Percentiles rank a stretch among this genome's conserved stretches.
These are phyloP conservation scores for Hypomecis punctinalis DNA, from an alignment of 2,888 invertebrate genomes.

Conservation along the genomic window DNA sequence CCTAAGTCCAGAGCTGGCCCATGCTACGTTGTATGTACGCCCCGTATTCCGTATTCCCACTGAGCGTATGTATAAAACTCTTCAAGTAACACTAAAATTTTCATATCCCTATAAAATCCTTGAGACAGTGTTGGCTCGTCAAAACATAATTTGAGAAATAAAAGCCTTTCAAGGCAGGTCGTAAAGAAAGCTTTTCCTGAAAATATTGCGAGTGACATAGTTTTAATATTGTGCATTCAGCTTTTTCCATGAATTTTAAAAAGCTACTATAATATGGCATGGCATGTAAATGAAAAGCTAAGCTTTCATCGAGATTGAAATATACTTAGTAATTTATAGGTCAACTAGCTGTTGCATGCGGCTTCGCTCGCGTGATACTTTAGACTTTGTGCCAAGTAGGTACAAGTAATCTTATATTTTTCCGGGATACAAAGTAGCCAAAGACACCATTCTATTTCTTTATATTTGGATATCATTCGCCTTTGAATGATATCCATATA, in stretches of 20 bases:
- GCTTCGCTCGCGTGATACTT: no score
- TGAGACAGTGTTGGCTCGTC: constrained; percentile 55
- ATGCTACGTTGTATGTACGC: constrained; percentile 12
- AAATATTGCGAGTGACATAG: constrained; percentile 36
- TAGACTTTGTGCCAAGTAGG: no score
- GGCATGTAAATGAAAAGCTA: no score
- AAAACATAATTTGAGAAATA: constrained; percentile 61
- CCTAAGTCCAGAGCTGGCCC: background rate
- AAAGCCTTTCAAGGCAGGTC: constrained; percentile 54
- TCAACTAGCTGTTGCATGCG: no score
- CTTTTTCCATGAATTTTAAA: constrained; percentile 2
- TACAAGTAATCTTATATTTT: no score
- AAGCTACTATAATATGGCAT: no score
- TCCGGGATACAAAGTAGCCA: no score
- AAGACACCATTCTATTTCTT: no score
- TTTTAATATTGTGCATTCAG: constrained; percentile 32
- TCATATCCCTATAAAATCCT: constrained; percentile 63
- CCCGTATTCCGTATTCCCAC: constrained; percentile 20
- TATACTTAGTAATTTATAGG: no score
- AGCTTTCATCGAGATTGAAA: no score
- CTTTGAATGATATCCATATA: no score
- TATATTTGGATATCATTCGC: no score
- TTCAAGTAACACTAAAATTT: constrained; percentile 59
- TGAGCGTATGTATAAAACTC: constrained; percentile 40
- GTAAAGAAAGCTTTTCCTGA: constrained; percentile 58